Percentiles rank a stretch among this genome's conserved stretches.
Evolutionary conservation across 2,113 vertebrate species (phyloP).

Genomic region (Lathamus discolor): DNA sequence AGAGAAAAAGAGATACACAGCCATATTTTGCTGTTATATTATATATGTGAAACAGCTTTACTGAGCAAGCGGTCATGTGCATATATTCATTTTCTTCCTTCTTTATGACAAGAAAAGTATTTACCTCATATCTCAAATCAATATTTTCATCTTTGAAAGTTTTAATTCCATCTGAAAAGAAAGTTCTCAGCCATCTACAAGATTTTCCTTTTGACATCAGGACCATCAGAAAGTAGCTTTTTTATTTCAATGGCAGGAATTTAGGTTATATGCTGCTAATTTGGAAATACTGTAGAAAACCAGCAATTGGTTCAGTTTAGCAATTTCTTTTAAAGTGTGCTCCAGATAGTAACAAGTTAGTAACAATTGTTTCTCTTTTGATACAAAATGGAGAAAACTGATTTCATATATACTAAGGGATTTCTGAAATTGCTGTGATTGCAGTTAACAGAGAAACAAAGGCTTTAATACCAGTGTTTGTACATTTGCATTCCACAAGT

Average conservation of each 20-base stretch:
- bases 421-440: constrained; percentile 4
- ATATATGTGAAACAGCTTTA: neutral
- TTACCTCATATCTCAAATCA: neutral
- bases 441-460: neutral
- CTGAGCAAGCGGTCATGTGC: neutral
- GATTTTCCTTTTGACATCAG: neutral
- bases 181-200: neutral
- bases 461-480: neutral
- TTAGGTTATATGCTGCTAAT: neutral
- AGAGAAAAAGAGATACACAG: neutral
- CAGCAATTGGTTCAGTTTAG: neutral
- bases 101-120: neutral
- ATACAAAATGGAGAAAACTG: neutral
- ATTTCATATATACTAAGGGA: neutral
- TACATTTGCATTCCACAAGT: neutral
- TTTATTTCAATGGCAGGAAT: neutral
- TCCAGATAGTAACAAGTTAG: neutral
- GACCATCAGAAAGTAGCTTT: neutral
- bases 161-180: neutral
- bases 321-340: neutral
- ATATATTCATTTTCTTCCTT: neutral
- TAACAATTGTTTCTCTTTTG: neutral
- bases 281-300: neutral
- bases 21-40: neutral
- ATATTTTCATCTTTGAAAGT: neutral